Conservation (phyloP, 2,113 vertebrate genomes). For the Heterochromis multidens region DNA sequence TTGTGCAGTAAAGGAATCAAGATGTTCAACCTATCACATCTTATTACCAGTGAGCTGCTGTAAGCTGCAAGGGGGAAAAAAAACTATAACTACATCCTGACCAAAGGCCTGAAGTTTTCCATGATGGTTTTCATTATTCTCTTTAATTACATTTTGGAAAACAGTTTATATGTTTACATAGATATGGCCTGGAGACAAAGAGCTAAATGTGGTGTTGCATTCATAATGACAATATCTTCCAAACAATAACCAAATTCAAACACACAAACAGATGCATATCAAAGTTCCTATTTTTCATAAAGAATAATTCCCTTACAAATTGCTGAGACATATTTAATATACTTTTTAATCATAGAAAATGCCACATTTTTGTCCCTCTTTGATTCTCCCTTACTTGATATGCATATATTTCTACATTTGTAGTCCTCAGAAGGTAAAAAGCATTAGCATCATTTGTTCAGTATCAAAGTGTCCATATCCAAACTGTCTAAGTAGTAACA, state of each 20-base stretch:
- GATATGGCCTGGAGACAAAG: not conserved
- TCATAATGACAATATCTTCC: not conserved
- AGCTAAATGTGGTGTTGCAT: not conserved
- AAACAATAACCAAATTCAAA: not conserved
- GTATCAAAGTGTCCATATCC: not conserved
- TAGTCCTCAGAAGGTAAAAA: not conserved
- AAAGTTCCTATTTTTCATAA: not conserved
- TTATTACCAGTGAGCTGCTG: conserved; percentile 41
- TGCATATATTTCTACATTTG: not conserved
- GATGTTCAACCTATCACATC: conserved; percentile 48
- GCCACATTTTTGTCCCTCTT: not conserved
- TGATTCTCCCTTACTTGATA: fast-evolving
- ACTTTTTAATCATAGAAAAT: not conserved
- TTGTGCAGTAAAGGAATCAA: conserved; percentile 59
- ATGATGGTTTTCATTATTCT: conserved; percentile 11
- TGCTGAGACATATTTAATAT: not conserved
- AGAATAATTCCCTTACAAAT: not conserved
- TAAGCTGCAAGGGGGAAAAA: not conserved
- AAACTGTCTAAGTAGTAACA: not conserved
- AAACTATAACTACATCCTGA: conserved; percentile 3
- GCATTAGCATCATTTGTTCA: not conserved
- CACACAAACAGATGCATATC: not conserved
- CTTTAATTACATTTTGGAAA: not conserved
- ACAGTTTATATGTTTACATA: not conserved
- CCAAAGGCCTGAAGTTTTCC: conserved; percentile 14